Evolutionary conservation across 2,888 invertebrate species (phyloP).

Genomic region (Lithophane ornitopus): DNA sequence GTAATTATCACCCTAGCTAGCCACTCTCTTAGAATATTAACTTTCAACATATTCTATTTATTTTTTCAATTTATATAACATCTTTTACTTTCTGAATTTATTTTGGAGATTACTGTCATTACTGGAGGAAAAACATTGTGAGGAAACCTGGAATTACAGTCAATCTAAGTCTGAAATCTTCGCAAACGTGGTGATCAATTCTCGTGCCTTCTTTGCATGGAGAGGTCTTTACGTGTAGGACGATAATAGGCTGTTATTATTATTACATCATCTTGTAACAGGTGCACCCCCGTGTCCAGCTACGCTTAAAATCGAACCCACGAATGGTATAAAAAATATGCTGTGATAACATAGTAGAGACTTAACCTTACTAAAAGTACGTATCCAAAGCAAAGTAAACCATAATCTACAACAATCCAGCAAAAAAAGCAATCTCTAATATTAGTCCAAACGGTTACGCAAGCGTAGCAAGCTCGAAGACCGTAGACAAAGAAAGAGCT

Average conservation of each 20-base stretch:
- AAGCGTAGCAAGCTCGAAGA: conserved; percentile 7
- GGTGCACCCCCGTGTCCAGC: not conserved
- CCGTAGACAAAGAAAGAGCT: not conserved
- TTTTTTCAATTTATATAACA: not conserved
- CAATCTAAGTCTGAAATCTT: not conserved
- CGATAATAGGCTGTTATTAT: not conserved
- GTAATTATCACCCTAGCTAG: not conserved
- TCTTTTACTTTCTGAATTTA: not conserved
- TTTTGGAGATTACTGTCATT: not conserved
- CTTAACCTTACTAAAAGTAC: not conserved
- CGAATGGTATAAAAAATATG: not conserved
- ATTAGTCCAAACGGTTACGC: not conserved
- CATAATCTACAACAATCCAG: no score
- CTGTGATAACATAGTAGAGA: not conserved
- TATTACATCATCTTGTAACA: not conserved
- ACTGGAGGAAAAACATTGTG: not conserved
- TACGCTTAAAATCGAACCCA: not conserved
- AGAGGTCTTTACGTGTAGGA: not conserved
- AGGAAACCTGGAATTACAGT: not conserved
- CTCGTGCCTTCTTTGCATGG: not conserved
- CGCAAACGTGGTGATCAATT: not conserved
- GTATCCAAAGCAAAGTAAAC: not conserved
- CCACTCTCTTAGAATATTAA: not conserved
- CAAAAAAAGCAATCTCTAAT: not conserved
- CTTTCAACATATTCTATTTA: no score